Evolutionary conservation across 2,888 invertebrate genomes (phyloP).

Genomic region (Lepas anatifera): DNA sequence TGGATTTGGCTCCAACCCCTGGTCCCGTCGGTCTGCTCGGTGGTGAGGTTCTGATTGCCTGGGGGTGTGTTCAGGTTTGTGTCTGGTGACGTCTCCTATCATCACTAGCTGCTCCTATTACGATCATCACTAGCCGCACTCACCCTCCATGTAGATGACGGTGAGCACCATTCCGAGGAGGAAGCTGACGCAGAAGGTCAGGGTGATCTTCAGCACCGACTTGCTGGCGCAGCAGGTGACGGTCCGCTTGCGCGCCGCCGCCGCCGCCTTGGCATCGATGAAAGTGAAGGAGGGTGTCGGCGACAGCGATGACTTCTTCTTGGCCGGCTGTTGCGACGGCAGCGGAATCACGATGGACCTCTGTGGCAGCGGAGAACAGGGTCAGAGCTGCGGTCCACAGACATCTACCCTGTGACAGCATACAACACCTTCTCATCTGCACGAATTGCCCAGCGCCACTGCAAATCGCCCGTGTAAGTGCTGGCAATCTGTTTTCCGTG

Average conservation of each 20-base stretch:
- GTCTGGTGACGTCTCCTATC: no score
- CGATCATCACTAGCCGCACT: slow-evolving; percentile 41
- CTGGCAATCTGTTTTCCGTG: no score
- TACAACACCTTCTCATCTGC: no score
- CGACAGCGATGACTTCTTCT: slow-evolving; percentile 52
- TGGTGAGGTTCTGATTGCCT: no score
- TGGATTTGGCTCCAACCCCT: no score
- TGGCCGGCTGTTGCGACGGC: neutral
- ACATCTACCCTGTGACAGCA: no score
- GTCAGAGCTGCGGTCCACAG: neutral
- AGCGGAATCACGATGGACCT: neutral
- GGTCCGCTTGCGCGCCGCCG: slow-evolving; percentile 58
- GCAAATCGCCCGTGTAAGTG: no score
- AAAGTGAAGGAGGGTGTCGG: slow-evolving; percentile 81
- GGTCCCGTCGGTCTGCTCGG: no score
- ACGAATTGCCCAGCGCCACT: no score
- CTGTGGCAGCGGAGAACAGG: neutral
- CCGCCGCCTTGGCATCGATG: slow-evolving; percentile 50
- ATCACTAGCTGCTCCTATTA: no score
- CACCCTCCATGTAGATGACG: slow-evolving; percentile 71
- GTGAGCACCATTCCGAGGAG: slow-evolving; percentile 66
- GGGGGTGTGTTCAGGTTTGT: no score
- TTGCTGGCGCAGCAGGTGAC: slow-evolving; percentile 63
- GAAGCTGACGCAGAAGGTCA: slow-evolving; percentile 69
- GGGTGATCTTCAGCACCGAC: slow-evolving; percentile 36